These are phyloP conservation scores for Tamandua tetradactyla DNA, from an alignment of 2,797 vertebrate species.

Conservation along the genomic window DNA sequence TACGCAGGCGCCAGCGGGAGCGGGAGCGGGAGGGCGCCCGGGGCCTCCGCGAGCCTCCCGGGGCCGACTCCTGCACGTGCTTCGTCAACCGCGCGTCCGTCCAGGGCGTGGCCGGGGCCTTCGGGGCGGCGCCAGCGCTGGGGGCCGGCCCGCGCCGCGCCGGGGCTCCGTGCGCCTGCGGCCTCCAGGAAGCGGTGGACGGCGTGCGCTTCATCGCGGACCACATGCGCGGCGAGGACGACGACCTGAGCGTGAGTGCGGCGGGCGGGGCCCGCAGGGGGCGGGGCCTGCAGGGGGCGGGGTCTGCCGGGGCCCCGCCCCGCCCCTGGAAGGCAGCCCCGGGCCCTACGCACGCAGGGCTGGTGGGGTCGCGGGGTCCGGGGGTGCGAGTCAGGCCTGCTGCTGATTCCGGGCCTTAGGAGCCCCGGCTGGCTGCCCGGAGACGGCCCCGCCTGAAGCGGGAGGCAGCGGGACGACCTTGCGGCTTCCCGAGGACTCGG, in stretches of 20 bases:
- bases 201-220: constrained; percentile 90
- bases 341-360: fast-evolving
- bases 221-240: constrained; percentile 97
- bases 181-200: constrained; percentile 84
- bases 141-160: constrained; percentile 45
- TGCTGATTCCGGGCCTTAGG: background rate
- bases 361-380: fast-evolving
- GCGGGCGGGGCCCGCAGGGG: background rate
- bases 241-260: constrained; percentile 95
- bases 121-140: constrained; percentile 66
- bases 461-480: background rate
- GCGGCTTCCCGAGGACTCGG: background rate
- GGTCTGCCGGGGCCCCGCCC: no score
- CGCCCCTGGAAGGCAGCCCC: background rate
- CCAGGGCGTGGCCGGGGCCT: constrained; percentile 88
- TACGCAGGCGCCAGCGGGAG: constrained; percentile 88
- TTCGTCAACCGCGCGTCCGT: constrained; percentile 91
- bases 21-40: constrained; percentile 29
- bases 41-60: constrained; percentile 84
- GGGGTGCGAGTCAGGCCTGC: background rate
- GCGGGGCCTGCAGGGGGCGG: no score
- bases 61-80: constrained; percentile 88
- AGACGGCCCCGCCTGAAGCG: background rate
- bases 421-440: background rate
- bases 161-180: constrained; percentile 77